Conservation (phyloP, 1,140 invertebrate genomes). For the Formica exsecta region DNA sequence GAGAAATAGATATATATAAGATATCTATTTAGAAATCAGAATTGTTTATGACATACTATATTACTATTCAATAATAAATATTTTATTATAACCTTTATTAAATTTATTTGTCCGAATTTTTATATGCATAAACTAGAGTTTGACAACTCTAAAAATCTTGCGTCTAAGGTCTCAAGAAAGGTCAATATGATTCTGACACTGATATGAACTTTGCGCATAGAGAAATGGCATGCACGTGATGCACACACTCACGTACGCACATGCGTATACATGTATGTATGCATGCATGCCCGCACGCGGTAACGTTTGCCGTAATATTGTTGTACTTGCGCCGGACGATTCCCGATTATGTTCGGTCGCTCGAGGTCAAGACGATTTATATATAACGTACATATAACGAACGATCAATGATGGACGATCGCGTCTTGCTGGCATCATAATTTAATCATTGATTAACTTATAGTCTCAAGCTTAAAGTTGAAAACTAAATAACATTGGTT, state of each 20-base stretch:
- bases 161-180: neutral
- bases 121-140: neutral
- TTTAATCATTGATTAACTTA: no score
- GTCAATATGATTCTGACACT: neutral
- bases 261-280: neutral
- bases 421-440: neutral
- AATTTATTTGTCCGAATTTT: neutral
- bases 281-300: no score
- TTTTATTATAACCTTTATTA: neutral
- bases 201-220: constrained; percentile 5
- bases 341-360: no score
- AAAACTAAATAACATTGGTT: no score
- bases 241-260: neutral
- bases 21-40: neutral
- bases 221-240: neutral
- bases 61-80: neutral
- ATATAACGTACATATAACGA: neutral
- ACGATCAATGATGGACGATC: constrained; percentile 21
- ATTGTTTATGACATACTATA: neutral
- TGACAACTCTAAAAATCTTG: neutral
- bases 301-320: no score
- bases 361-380: constrained; percentile 20
- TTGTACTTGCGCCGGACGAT: no score
- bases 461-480: no score
- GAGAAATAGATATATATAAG: no score